These are phyloP conservation scores for Climacteris rufus DNA, from an alignment of 2,113 vertebrate species.

Conservation along the genomic window DNA sequence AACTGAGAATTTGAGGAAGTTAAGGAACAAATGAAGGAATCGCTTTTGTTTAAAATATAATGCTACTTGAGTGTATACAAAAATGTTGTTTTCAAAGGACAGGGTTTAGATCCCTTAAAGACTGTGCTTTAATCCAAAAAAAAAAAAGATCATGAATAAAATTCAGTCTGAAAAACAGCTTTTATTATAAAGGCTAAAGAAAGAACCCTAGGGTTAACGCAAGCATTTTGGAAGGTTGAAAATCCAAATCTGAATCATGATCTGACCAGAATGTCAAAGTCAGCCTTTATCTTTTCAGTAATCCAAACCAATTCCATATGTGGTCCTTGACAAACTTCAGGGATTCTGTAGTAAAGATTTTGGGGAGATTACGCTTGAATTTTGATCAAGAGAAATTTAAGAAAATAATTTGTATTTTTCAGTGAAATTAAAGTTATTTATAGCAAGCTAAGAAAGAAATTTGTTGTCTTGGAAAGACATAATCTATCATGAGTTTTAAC, in stretches of 20 bases:
- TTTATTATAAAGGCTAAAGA: not conserved
- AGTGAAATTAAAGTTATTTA: not conserved
- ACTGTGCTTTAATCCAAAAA: not conserved
- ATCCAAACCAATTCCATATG: not conserved
- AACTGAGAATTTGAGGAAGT: conserved; percentile 23
- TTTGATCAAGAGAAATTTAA: not conserved
- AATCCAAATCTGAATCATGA: not conserved
- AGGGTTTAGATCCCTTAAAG: not conserved
- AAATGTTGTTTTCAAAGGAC: not conserved
- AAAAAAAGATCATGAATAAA: not conserved
- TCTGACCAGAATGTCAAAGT: not conserved
- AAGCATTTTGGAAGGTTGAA: not conserved
- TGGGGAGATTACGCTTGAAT: fast-evolving
- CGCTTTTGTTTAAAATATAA: not conserved
- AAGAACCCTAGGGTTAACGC: not conserved
- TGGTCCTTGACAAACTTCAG: not conserved
- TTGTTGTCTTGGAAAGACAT: not conserved
- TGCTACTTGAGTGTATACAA: not conserved
- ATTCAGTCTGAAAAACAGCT: not conserved
- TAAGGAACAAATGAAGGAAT: conserved; percentile 50
- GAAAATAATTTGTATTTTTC: not conserved
- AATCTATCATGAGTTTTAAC: not conserved
- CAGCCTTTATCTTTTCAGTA: not conserved
- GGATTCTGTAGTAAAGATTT: not conserved
- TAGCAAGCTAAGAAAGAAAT: not conserved